Evolutionary conservation across 2,797 vertebrate species (phyloP), one percentile per base, ranked within the genome.

Genomic region (Iguana delicatissima): DNA sequence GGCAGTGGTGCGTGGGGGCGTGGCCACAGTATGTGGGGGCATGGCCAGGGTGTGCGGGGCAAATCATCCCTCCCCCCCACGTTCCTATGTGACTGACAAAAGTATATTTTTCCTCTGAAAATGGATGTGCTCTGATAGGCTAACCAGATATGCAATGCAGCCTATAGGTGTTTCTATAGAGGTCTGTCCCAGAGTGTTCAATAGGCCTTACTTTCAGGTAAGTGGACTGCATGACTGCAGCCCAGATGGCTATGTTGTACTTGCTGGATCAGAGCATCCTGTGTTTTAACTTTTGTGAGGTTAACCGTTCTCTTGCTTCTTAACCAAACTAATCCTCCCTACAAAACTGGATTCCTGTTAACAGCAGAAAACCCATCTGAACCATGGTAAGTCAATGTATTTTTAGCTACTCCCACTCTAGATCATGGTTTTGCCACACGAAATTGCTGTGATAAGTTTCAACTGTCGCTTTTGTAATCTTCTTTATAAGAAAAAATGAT

Each of bases 331-430:
- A 80, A 0, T 42, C 81, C 91, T 46, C 92, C 52, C 84, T 3
- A 0, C 10, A 91, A 59, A 92, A 5, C 50, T 90, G 84, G 85
- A 72, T 57, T 67, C 0, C 2, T 77, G 18, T 74, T 74, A 64
- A 92, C 50, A n/a, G 57, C 85, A 52, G 69, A 90, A 90, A 89
- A 26, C 85, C 89, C 86, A 67, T 73, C 93, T 93, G 88, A 86
- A 87, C 69, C 91, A 76, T 0, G 85, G 18, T 69, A 84, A 89
- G 1, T 64, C 42, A 90, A 62, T 18, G 64, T 87, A 38, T 74
- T 46, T 89, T 94, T 85, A 90, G 85, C 81, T 90, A 84, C 26
- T 57, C 57, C 59, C 1, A 59, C 13, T n/a, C 82, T 42, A 4
- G 24, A 88, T 80, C 0, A 0, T 38, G 38, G 72, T 76, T 89